Conservation (phyloP, 1,140 invertebrate genomes). For the Drosophila sp. region DNA sequence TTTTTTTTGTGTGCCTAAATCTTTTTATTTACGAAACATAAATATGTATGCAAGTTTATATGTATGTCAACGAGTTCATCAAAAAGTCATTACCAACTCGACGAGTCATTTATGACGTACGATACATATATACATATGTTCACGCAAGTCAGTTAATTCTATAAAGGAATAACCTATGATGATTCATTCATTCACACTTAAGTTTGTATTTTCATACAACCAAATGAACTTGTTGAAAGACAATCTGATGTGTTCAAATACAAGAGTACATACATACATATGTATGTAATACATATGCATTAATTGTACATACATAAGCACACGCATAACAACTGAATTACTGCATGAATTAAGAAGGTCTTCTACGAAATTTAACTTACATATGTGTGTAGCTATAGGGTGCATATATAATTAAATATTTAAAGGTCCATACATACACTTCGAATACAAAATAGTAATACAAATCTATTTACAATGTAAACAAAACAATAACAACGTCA, state of each 20-base stretch:
- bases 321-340: background rate
- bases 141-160: background rate
- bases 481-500: conserved; percentile 14
- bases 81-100: conserved; percentile 1
- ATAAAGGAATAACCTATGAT: conserved; percentile 8
- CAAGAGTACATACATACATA: background rate
- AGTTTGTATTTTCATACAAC: background rate
- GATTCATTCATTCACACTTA: conserved; percentile 2
- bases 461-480: conserved; percentile 10
- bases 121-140: background rate
- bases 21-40: background rate
- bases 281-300: background rate
- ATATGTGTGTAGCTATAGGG: background rate
- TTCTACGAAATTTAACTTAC: background rate
- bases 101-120: conserved; percentile 9
- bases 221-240: background rate
- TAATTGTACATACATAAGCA: background rate
- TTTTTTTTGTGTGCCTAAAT: background rate
- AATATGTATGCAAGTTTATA: background rate
- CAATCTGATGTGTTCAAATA: background rate
- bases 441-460: conserved; percentile 4
- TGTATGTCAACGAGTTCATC: conserved; percentile 9
- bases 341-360: too few relatives aligned
- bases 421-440: conserved; percentile 2
- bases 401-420: conserved; percentile 7